Evolutionary conservation across 2,113 vertebrate genomes (phyloP).

Genomic region (Tonatia bakeri): DNA sequence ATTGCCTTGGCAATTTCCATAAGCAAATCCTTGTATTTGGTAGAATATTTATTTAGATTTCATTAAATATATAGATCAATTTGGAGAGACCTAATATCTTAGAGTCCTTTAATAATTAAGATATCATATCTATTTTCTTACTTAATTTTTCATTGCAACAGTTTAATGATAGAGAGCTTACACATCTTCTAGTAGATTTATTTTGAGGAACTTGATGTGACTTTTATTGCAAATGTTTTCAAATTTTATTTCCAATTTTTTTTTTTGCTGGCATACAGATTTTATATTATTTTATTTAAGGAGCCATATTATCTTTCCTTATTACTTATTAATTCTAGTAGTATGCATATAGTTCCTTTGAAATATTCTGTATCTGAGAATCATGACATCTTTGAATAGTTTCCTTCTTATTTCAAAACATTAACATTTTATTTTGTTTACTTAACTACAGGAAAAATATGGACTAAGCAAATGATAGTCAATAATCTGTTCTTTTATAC

Average conservation of each 20-base stretch:
- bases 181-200: not conserved
- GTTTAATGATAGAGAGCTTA: not conserved
- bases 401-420: not conserved
- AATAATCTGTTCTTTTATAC: not conserved
- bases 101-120: not conserved
- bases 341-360: not conserved
- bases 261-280: not conserved
- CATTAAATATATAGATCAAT: not conserved
- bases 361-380: not conserved
- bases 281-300: not conserved
- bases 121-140: not conserved
- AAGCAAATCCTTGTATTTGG: not conserved
- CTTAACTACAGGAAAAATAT: not conserved
- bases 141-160: not conserved
- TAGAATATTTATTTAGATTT: not conserved
- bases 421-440: constrained; percentile 16
- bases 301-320: not conserved
- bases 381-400: not conserved
- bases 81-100: not conserved
- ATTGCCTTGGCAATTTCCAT: not conserved
- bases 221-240: not conserved
- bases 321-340: not conserved
- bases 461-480: not conserved
- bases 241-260: not conserved
- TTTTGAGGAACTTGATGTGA: not conserved